Evolutionary conservation across 2,888 invertebrate genomes (phyloP), one percentile per base, ranked within the genome.

Genomic region (Clitarchus hookeri): DNA sequence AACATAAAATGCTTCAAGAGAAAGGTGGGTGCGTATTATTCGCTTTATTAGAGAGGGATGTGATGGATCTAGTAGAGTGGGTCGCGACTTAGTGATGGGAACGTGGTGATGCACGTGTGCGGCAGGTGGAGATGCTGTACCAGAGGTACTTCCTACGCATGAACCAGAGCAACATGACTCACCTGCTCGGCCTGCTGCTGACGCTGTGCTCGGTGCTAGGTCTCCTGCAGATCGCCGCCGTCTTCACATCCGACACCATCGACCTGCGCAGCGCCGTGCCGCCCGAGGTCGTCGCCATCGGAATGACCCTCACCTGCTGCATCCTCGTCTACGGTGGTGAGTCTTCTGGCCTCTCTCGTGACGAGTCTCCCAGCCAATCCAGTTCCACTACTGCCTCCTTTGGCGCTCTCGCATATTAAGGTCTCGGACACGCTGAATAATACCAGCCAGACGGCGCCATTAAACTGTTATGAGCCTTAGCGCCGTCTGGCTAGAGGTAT

Each of bases 91-190:
- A 36, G 36, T 65, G 77, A 77, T 77, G 25, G 23, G 13, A n/a
- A 79, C 27, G n/a, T n/a, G n/a, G n/a, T n/a, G n/a, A n/a, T n/a
- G n/a, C n/a, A n/a, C n/a, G 44, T 88, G 19, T 8, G n/a, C 91
- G 91, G 13, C 94, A 97, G 96, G 96, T 98, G 91, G 98, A 98
- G 92, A 96, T 96, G 95, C 92, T 98, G 87, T 98, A 98, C 92
- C 98, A 98, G 92, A 94, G 98, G 86, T 98, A 98, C 92, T 98
- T 98, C 91, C 94, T 98, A 88, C 96, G 97, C 89, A 96, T 98
- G 95, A 98, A 98, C 93, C 97, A 98, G 92, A 96, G 96, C 90
- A 97, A 97, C 92, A 96, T 97, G 93, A 96, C 96, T 6, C 96
- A 96, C 90, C 94, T 97, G 88, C 93, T 98, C 89, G 96, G 95